Conservation (phyloP, 2,888 invertebrate species). For the Pristionchus mayeri region DNA sequence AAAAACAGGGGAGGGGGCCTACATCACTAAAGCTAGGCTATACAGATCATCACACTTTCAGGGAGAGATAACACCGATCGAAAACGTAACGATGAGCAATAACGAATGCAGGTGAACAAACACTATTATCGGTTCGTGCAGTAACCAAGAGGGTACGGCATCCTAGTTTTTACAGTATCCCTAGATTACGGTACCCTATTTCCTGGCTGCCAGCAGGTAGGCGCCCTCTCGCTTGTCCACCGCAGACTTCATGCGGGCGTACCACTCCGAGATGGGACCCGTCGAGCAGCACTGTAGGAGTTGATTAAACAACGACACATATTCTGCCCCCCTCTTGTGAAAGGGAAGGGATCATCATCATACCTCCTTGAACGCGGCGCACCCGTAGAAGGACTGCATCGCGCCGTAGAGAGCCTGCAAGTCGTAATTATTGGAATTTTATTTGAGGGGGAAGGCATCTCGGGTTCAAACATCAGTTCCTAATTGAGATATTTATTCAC, state of each 20-base stretch:
- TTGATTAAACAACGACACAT: neutral
- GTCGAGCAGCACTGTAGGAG: conserved; percentile 48
- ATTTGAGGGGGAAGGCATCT: too few relatives aligned
- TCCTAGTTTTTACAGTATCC: too few relatives aligned
- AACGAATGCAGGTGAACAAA: too few relatives aligned
- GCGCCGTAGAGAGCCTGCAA: conserved; percentile 71
- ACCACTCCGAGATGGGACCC: conserved; percentile 69
- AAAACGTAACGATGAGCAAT: neutral
- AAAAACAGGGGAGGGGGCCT: neutral
- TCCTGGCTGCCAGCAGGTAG: neutral
- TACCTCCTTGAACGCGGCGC: conserved; percentile 71
- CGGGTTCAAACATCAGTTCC: too few relatives aligned
- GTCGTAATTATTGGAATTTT: neutral
- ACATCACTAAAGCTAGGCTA: conserved; percentile 5
- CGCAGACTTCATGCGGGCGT: conserved; percentile 59
- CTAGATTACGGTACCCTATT: neutral
- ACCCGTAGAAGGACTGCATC: conserved; percentile 74
- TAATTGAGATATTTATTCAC: too few relatives aligned
- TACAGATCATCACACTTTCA: too few relatives aligned
- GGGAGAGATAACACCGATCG: too few relatives aligned
- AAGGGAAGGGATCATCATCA: neutral
- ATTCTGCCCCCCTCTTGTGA: neutral
- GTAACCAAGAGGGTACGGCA: neutral
- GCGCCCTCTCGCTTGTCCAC: conserved; percentile 63
- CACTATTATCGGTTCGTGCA: neutral